phyloP scores from a whole-genome alignment of 2,797 vertebrate species.

The Scarus forsteni region DNA sequence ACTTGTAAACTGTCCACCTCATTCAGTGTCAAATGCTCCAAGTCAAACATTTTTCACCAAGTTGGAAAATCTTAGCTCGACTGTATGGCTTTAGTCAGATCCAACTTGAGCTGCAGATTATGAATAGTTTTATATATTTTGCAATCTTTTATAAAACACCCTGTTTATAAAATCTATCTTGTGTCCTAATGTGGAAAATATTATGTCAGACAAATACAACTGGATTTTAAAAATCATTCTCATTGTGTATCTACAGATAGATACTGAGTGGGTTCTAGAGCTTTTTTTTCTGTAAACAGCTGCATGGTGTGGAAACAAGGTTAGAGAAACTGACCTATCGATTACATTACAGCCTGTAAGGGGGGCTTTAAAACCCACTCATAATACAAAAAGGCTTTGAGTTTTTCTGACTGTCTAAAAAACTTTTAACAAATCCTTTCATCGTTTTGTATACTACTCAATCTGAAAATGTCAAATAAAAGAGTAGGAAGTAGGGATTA shows the following conservation, averaged over 20 bases:
- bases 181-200: not conserved
- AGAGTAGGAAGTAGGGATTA: conserved; percentile 10
- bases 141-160: not conserved
- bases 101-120: conserved; percentile 15
- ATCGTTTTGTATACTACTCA: conserved; percentile 5
- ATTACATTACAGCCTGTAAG: conserved; percentile 19
- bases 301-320: conserved; percentile 11
- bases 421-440: conserved; percentile 7
- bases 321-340: conserved; percentile 21
- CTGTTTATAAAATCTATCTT: not conserved
- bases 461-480: conserved; percentile 24
- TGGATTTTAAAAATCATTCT: not conserved
- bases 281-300: conserved; percentile 26
- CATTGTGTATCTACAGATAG: conserved; percentile 5
- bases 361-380: conserved; percentile 27
- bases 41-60: conserved; percentile 36
- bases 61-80: conserved; percentile 10
- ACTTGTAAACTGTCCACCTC: conserved; percentile 59
- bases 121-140: not conserved
- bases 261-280: conserved; percentile 4
- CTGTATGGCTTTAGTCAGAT: conserved; percentile 10
- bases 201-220: not conserved
- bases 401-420: conserved; percentile 1
- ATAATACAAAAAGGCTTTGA: conserved; percentile 24
- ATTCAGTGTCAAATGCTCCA: conserved; percentile 51